Evolutionary conservation across 2,888 invertebrate genomes (phyloP), one percentile per base, ranked within the genome.

Genomic region (Mesopsocus fuscifrons): DNA sequence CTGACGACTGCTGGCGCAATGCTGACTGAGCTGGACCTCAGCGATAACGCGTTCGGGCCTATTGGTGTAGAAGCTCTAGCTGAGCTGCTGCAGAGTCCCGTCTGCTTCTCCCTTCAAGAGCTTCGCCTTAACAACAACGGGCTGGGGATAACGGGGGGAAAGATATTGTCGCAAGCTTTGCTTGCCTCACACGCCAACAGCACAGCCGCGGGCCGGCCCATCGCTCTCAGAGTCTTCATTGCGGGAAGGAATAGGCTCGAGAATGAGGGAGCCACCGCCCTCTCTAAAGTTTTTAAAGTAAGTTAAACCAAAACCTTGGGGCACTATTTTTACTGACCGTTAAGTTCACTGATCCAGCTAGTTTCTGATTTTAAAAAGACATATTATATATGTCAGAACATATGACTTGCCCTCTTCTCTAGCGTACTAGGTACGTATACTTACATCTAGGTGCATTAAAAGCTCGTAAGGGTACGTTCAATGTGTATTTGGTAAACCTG

Each of bases 11-110:
- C 92, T 0, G 76, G 77, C 0, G 85, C 87, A 0, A 68, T 74
- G 2, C 69, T 98, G 1, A 73, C 75, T 0, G 82, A 85, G 43
- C 61, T 98, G 8, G 92, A 98, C 56, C 68, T 98, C 6, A 94
- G 94, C 58, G 95, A 98, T 62, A 95, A 97, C 61, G 97, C 97
- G 0, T 81, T 97, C 52, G 97, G 95, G 0, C 94, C 95, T 0
- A 84, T 91, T 51, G 97, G 94, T 20, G 84, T 94, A 35, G 72
- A 80, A 50, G 92, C 91, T 0, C 65, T 97, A 8, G 81, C 82
- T 0, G 74, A 77, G 13, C 65, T 97, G 16, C 62, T 98, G 31
- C 72, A 75, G 49, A 89, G 91, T 34, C 71, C 78, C 1, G 75
- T 83, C 0, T 94, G 94, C 58, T 87, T 76, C 53, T 74, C 81